Evolutionary conservation across 2,797 vertebrate species (phyloP).

Genomic region (Arremon aurantiirostris): DNA sequence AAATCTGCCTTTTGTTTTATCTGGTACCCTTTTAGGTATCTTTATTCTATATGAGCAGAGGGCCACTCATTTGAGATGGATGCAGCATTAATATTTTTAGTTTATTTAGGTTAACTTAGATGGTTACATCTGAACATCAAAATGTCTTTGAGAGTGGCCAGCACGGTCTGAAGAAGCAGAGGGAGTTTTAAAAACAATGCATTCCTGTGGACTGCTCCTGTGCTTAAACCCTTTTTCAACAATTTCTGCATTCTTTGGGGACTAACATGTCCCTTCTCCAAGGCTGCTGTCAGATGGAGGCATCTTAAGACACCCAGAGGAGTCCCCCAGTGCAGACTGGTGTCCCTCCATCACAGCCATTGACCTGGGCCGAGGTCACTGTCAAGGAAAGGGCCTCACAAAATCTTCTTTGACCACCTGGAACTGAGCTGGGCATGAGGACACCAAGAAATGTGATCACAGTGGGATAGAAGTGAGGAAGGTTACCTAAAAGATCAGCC

Average conservation of each 20-base stretch:
- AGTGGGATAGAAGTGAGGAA: neutral
- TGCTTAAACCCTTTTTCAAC: neutral
- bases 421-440: neutral
- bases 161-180: neutral
- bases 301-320: neutral
- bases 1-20: neutral
- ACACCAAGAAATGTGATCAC: neutral
- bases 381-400: neutral
- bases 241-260: neutral
- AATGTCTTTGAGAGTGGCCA: neutral
- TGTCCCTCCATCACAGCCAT: neutral
- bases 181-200: neutral
- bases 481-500: neutral
- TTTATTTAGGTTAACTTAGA: constrained; percentile 13
- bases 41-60: neutral
- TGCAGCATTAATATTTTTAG: neutral
- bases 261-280: neutral
- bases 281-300: neutral
- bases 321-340: neutral
- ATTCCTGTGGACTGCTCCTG: neutral
- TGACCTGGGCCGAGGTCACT: neutral
- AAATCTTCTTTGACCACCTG: neutral
- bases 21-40: neutral
- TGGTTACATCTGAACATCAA: neutral
- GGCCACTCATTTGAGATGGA: neutral